phyloP scores from a whole-genome alignment of 2,888 invertebrate genomes.

The Drosophila histrio region DNA sequence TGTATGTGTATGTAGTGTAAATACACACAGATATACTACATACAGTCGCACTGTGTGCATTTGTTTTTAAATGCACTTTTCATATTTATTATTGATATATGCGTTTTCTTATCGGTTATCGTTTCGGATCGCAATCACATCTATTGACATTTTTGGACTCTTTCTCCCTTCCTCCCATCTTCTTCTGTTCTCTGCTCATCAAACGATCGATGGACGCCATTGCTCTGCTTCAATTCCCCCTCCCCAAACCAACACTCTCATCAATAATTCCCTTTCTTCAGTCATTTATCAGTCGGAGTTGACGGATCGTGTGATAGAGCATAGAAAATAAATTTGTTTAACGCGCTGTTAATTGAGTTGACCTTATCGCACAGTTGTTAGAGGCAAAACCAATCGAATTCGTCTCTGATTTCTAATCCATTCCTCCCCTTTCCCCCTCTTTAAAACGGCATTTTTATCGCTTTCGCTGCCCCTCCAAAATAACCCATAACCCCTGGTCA shows the following conservation, averaged over 20 bases:
- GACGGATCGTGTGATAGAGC: constrained; percentile 58
- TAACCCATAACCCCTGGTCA: constrained; percentile 9
- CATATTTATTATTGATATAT: constrained; percentile 47
- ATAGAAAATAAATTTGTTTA: constrained; percentile 54
- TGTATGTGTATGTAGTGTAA: too few relatives aligned
- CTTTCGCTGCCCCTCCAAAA: constrained; percentile 35
- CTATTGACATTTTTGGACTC: constrained; percentile 39
- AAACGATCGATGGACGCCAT: constrained; percentile 30
- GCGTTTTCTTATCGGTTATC: constrained; percentile 29
- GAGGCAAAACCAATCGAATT: constrained; percentile 24
- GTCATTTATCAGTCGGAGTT: constrained; percentile 53
- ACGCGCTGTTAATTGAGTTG: constrained; percentile 71
- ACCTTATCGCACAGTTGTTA: constrained; percentile 58
- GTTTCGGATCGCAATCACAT: constrained; percentile 25
- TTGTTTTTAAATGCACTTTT: constrained; percentile 10
- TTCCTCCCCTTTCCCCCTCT: constrained; percentile 15
- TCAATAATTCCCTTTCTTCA: constrained; percentile 13
- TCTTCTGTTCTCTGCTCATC: too few relatives aligned
- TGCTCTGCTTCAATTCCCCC: background rate
- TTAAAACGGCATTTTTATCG: constrained; percentile 32
- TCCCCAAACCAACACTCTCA: too few relatives aligned
- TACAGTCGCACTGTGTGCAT: background rate
- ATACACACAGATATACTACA: constrained; percentile 1
- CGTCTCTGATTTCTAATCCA: constrained; percentile 41
- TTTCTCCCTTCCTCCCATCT: background rate